Conservation (phyloP, 2,797 vertebrate species). For the Rhabdomys pumilio region DNA sequence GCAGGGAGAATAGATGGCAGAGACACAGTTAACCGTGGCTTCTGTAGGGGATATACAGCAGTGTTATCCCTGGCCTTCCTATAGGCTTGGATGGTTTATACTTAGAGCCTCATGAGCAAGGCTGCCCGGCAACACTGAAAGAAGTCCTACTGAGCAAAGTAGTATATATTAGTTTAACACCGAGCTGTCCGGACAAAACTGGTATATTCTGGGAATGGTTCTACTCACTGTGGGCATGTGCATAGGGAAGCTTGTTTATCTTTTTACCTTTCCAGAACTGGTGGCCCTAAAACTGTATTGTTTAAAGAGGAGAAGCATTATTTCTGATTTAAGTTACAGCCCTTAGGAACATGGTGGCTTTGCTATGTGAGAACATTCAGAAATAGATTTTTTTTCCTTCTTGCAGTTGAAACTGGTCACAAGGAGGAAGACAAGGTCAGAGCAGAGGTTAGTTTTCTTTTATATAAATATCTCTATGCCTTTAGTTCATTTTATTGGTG, state of each 20-base stretch:
- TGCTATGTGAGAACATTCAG: not conserved
- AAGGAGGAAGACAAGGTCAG: not conserved
- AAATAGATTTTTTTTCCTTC: not conserved
- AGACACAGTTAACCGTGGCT: not conserved
- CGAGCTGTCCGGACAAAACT: not conserved
- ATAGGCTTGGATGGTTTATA: not conserved
- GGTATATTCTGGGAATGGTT: not conserved
- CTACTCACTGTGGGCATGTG: not conserved
- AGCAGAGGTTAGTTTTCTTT: not conserved
- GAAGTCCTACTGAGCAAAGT: not conserved
- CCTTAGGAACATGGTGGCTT: not conserved
- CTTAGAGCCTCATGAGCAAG: not conserved
- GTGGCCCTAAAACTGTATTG: not conserved
- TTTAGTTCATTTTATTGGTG: not conserved
- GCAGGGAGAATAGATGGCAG: not conserved
- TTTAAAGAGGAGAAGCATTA: conserved; percentile 10
- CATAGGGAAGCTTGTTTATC: not conserved
- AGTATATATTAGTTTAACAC: not conserved
- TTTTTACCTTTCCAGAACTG: not conserved
- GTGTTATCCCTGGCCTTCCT: not conserved
- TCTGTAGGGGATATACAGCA: not conserved
- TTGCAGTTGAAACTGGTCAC: not conserved
- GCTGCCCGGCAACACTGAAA: not conserved
- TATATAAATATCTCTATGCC: not conserved
- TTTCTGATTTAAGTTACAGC: not conserved